Percentiles rank a stretch among this genome's conserved stretches.
phyloP scores from a whole-genome alignment of 2,113 vertebrate genomes.

The Casuarius casuarius region DNA sequence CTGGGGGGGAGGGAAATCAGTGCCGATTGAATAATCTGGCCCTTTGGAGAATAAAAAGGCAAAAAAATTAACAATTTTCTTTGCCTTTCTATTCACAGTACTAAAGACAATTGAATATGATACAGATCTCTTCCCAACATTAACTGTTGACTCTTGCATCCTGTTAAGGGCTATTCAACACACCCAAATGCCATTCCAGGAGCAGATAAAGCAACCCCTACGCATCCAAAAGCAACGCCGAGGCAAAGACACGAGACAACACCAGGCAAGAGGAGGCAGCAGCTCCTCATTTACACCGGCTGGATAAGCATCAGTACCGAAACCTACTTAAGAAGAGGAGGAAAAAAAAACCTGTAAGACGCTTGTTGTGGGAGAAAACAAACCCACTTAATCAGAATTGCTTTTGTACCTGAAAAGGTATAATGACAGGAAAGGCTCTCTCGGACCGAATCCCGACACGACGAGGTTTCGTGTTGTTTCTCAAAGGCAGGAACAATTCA shows the following conservation, averaged over 20 bases:
- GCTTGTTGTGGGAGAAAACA: background rate
- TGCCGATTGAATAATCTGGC: background rate
- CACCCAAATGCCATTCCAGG: background rate
- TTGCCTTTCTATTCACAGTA: background rate
- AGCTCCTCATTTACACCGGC: background rate
- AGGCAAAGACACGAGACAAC: background rate
- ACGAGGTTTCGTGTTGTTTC: background rate
- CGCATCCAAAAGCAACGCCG: background rate
- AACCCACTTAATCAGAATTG: background rate
- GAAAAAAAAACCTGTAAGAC: background rate
- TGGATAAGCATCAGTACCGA: background rate
- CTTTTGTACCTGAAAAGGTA: background rate
- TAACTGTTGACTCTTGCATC: background rate
- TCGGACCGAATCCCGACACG: background rate
- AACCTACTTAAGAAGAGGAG: background rate
- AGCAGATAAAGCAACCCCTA: background rate
- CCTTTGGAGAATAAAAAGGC: background rate
- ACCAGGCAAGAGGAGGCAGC: background rate
- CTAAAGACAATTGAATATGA: background rate
- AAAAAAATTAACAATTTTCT: background rate
- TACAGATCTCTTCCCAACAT: background rate
- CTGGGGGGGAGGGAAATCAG: background rate
- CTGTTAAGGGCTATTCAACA: background rate
- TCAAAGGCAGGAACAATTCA: background rate
- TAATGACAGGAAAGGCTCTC: background rate